Conservation (phyloP, 2,797 vertebrate genomes). For the Rhinatrema bivittatum region DNA sequence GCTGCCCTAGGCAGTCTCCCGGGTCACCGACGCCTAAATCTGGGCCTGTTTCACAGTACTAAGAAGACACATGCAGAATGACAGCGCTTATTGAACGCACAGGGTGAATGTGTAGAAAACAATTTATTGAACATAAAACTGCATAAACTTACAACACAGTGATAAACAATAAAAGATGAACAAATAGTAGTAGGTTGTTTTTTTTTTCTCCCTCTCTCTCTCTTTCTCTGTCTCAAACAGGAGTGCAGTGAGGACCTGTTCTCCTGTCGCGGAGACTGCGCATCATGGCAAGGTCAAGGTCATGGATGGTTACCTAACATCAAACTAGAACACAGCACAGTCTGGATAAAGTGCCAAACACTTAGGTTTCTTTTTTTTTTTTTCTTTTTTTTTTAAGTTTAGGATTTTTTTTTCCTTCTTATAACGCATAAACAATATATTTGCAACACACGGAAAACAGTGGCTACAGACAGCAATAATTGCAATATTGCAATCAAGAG, state of each 20-base stretch:
- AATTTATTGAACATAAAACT: constrained; percentile 68
- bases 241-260: constrained; percentile 20
- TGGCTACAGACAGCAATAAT: constrained; percentile 33
- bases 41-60: too few species aligned
- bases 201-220: not conserved
- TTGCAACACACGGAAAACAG: constrained; percentile 39
- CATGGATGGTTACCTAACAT: constrained; percentile 37
- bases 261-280: constrained; percentile 6
- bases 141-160: constrained; percentile 56
- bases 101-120: constrained; percentile 57
- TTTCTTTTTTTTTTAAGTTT: constrained; percentile 20
- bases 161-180: constrained; percentile 48
- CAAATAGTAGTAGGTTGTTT: constrained; percentile 33
- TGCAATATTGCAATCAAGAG: constrained; percentile 35
- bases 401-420: not conserved
- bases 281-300: constrained; percentile 24
- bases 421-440: constrained; percentile 38
- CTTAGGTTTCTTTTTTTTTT: constrained; percentile 25
- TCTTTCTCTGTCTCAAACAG: constrained; percentile 29
- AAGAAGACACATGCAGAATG: too few species aligned
- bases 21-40: too few species aligned
- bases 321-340: constrained; percentile 38
- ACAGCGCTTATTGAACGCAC: too few species aligned
- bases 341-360: constrained; percentile 56
- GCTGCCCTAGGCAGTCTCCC: too few species aligned